Base-by-base conservation (phyloP, 2,113 vertebrate species). In the Ceratotherium simum region DNA sequence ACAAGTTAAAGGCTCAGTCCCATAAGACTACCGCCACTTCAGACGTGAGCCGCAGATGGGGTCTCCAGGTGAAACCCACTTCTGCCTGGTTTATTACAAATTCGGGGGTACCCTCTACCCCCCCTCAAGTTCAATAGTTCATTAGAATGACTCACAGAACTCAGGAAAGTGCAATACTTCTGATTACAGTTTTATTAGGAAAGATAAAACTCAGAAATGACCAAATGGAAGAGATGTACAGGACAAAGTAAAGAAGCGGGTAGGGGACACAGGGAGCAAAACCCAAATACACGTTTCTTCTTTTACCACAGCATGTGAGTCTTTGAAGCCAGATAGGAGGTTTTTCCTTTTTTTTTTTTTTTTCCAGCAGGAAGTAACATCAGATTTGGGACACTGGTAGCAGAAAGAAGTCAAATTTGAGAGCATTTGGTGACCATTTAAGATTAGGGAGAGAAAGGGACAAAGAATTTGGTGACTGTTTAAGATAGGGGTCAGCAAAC, bases 141-240 rank as follows among this genome's bases (percentile, higher is more conserved):
- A 23, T 95, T 87, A 79, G 25, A 79, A 51, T 85, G 62, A 72
- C 58, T 73, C 56, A 58, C 3, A 93, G 46, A 78, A 90, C n/a
- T 92, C 60, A 65, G 18, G 48, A 90, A 93, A 84, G 25, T 11
- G 4, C 6, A 76, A 2, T 80, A 76, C 14, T 96, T 80, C 75
- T 81, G 73, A 70, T 60, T 88, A 56, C 29, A 96, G 20, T 72
- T 73, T 87, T 94, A 87, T 78, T 70, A 83, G 67, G 94, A 95
- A 42, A 21, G 6, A 64, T 64, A 39, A n/a, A 78, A 80, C 10
- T 87, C 2, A 58, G 25, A 25, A 62, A 82, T 5, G 81, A 25
- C 60, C 81, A 96, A 69, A 70, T 58, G 27, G 25, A 69, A 86
- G 46, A 93, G 6, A 58, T 27, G 0, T 4, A n/a, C 33, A 67